Evolutionary conservation across 2,888 invertebrate genomes (phyloP).

Genomic region (Ophion costatus): DNA sequence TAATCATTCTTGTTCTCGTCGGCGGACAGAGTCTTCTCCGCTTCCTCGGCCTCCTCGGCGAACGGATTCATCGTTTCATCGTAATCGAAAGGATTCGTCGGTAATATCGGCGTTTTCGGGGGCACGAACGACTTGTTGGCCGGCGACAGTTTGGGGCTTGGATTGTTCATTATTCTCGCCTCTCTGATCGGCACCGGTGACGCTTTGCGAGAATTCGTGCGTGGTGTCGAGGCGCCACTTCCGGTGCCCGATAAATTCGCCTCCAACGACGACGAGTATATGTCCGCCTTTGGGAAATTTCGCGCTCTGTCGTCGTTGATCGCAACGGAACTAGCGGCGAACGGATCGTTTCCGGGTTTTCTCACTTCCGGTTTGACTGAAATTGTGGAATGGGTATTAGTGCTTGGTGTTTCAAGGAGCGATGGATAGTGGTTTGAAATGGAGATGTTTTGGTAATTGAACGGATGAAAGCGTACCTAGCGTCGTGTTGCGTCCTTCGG

Average conservation of each 20-base stretch:
- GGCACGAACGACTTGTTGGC: constrained; percentile 77
- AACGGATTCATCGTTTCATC: constrained; percentile 89
- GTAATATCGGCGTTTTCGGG: constrained; percentile 78
- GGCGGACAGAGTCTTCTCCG: constrained; percentile 85
- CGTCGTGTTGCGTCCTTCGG: constrained; percentile 85
- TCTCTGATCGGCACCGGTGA: constrained; percentile 79
- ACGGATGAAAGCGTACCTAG: constrained; percentile 73
- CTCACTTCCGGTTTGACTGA: constrained; percentile 73
- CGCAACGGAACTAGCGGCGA: constrained; percentile 61
- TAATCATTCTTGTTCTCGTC: constrained; percentile 88
- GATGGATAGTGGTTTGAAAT: no score
- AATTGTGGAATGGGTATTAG: background rate
- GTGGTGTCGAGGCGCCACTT: constrained; percentile 73
- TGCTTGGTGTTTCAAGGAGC: no score
- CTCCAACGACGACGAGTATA: constrained; percentile 87
- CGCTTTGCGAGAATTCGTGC: constrained; percentile 73
- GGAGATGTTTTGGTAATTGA: no score
- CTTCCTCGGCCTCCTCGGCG: constrained; percentile 84
- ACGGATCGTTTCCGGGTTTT: constrained; percentile 69
- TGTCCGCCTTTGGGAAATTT: constrained; percentile 73
- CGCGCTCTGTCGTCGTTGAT: constrained; percentile 70
- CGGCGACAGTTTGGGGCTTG: constrained; percentile 79
- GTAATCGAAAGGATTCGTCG: constrained; percentile 84
- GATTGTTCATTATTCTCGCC: constrained; percentile 77
- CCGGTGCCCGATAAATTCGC: constrained; percentile 84